phyloP scores from a whole-genome alignment of 2,888 invertebrate genomes.

The Ellobium chinense region DNA sequence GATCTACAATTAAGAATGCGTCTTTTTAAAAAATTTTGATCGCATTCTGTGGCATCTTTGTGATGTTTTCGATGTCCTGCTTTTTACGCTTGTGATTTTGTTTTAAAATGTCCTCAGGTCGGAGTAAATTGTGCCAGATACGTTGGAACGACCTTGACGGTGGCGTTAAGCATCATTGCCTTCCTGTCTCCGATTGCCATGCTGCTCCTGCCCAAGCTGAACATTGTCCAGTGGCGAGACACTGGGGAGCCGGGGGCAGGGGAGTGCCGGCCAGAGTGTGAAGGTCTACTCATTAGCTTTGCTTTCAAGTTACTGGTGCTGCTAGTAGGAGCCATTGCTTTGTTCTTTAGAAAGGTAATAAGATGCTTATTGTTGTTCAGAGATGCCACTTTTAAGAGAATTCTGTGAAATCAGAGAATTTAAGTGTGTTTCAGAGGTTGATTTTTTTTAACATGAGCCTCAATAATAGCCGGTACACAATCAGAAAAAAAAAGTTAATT shows the following conservation, averaged over 20 bases:
- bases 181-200: constrained; percentile 96
- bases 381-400: no score
- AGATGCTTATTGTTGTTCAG: no score
- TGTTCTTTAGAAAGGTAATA: constrained; percentile 83
- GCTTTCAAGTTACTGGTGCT: constrained; percentile 94
- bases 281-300: constrained; percentile 93
- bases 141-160: constrained; percentile 89
- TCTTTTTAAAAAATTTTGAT: no score
- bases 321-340: constrained; percentile 94
- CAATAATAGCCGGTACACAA: no score
- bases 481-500: no score
- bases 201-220: constrained; percentile 94
- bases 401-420: no score
- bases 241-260: constrained; percentile 21
- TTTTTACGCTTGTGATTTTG: no score
- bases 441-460: no score
- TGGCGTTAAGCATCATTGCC: constrained; percentile 88
- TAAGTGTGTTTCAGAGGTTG: no score
- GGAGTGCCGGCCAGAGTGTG: constrained; percentile 79
- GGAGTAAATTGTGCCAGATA: constrained; percentile 81
- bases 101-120: constrained; percentile 43
- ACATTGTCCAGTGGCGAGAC: constrained; percentile 81
- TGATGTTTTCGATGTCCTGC: no score
- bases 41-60: no score
- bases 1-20: no score